Conservation (phyloP, 1,140 invertebrate species). For the Drosophila ambigua region DNA sequence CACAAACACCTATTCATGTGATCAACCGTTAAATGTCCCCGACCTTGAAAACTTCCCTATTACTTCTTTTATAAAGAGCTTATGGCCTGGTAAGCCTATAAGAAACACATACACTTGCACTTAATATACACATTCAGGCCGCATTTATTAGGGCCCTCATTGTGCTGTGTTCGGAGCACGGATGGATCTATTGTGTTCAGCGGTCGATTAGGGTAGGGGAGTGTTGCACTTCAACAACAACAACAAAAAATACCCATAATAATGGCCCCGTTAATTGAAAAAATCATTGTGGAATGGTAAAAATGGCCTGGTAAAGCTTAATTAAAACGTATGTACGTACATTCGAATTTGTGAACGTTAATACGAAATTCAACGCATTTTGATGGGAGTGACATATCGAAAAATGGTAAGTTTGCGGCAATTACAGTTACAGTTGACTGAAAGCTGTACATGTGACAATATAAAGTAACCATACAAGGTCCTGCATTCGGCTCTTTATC, state of each 20-base stretch:
- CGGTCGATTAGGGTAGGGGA: constrained; percentile 45
- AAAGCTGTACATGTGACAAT: not conserved
- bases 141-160: constrained; percentile 52
- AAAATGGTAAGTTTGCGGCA: constrained; percentile 10
- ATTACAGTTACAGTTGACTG: not conserved
- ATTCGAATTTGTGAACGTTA: constrained; percentile 1
- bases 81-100: constrained; percentile 40
- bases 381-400: constrained; percentile 35
- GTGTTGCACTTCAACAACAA: constrained; percentile 48
- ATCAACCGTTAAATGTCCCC: constrained; percentile 41
- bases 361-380: constrained; percentile 22
- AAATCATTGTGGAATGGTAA: constrained; percentile 28
- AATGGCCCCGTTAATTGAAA: constrained; percentile 55
- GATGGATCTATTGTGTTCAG: constrained; percentile 45
- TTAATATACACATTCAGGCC: constrained; percentile 9
- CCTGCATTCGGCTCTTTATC: not conserved
- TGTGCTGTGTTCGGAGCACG: constrained; percentile 30
- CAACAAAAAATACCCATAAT: constrained; percentile 28
- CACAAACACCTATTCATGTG: constrained; percentile 22
- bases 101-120: constrained; percentile 32
- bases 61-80: constrained; percentile 39
- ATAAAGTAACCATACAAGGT: not conserved
- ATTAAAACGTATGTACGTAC: constrained; percentile 11
- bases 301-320: constrained; percentile 19
- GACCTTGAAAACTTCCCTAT: constrained; percentile 69